Conservation (phyloP, 2,888 invertebrate genomes). For the Hipparchia semele region DNA sequence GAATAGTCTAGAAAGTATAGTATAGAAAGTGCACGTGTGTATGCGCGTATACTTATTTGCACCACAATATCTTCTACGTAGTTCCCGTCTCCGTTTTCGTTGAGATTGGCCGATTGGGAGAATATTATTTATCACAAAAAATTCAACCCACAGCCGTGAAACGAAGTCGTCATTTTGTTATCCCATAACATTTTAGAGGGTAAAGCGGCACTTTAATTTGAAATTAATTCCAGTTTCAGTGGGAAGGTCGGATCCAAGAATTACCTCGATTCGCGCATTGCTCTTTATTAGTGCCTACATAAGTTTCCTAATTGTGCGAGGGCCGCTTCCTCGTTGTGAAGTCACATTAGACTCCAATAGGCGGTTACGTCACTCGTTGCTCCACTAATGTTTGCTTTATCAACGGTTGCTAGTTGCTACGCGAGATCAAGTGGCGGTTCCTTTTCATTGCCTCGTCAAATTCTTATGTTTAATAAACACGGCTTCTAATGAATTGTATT, state of each 20-base stretch:
- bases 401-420: slow-evolving; percentile 37
- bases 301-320: slow-evolving; percentile 47
- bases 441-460: slow-evolving; percentile 17
- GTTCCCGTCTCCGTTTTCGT: too few relatives aligned
- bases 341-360: slow-evolving; percentile 39
- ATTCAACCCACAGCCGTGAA: neutral
- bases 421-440: slow-evolving; percentile 27
- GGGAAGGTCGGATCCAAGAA: slow-evolving; percentile 9
- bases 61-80: too few relatives aligned
- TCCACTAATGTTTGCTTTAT: slow-evolving; percentile 35
- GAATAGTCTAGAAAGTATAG: too few relatives aligned
- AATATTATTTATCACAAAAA: neutral
- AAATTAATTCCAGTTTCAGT: slow-evolving; percentile 27
- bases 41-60: too few relatives aligned
- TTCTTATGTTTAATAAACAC: slow-evolving; percentile 26
- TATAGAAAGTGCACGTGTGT: too few relatives aligned
- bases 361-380: slow-evolving; percentile 44
- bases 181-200: slow-evolving; percentile 4
- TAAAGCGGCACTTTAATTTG: slow-evolving; percentile 17
- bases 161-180: neutral
- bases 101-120: neutral
- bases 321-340: slow-evolving; percentile 45
- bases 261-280: slow-evolving; percentile 1
- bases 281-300: slow-evolving; percentile 36
- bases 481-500: neutral